Conservation (phyloP, 2,888 invertebrate genomes). For the Drosophila meridiana region DNA sequence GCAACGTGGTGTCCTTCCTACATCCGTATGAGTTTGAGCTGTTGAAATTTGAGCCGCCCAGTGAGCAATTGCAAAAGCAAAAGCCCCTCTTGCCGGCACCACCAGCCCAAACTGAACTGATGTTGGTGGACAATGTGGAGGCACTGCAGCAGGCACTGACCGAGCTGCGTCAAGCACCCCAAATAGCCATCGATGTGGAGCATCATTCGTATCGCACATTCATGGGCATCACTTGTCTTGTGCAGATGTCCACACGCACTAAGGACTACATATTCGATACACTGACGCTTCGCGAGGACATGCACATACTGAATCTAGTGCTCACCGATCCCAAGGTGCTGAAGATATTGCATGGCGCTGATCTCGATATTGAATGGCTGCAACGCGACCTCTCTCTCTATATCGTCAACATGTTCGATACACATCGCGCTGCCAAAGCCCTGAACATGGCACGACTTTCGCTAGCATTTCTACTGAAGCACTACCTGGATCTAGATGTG, state of each 20-base stretch:
- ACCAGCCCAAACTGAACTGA: conserved; percentile 88
- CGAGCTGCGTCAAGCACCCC: conserved; percentile 88
- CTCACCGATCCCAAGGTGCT: conserved; percentile 95
- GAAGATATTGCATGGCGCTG: conserved; percentile 98
- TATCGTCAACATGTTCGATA: conserved; percentile 98
- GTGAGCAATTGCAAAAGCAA: conserved; percentile 85
- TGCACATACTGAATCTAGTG: conserved; percentile 93
- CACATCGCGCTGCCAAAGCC: conserved; percentile 93
- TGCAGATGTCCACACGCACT: conserved; percentile 94
- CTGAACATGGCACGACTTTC: conserved; percentile 90
- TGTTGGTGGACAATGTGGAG: conserved; percentile 88
- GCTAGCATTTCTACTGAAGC: conserved; percentile 91
- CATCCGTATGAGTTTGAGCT: conserved; percentile 96
- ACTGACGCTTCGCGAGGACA: conserved; percentile 91
- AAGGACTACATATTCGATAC: conserved; percentile 96
- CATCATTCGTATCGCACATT: conserved; percentile 97
- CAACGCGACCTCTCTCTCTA: conserved; percentile 98
- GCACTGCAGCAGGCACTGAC: conserved; percentile 88
- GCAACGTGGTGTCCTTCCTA: conserved; percentile 89
- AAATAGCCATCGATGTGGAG: conserved; percentile 96
- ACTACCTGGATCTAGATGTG: conserved; percentile 91
- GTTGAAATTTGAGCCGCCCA: conserved; percentile 88
- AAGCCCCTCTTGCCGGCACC: conserved; percentile 85
- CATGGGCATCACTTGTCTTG: conserved; percentile 97
- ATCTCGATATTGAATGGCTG: conserved; percentile 95